phyloP scores from a whole-genome alignment of 2,888 invertebrate genomes.

The Pemphredon lugubris region DNA sequence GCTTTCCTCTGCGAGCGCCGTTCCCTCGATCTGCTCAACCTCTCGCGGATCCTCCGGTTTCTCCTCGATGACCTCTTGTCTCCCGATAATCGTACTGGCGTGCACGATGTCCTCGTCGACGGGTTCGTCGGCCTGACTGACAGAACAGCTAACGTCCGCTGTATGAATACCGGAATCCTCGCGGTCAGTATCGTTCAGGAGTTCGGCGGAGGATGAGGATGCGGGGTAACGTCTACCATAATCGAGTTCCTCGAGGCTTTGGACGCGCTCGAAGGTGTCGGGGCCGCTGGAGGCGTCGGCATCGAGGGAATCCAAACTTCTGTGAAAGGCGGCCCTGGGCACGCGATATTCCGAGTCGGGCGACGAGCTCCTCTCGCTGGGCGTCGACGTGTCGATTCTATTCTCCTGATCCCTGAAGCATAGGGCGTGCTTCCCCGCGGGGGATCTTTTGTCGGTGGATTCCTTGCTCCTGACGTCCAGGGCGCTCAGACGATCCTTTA shows the following conservation, averaged over 20 bases:
- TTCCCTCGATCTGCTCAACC: conserved; percentile 38
- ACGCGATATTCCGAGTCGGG: conserved; percentile 78
- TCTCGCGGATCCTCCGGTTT: conserved; percentile 60
- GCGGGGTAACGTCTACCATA: conserved; percentile 82
- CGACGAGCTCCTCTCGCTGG: conserved; percentile 78
- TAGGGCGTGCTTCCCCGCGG: conserved; percentile 71
- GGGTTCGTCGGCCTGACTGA: conserved; percentile 88
- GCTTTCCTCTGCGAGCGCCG: conserved; percentile 17
- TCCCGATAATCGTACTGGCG: conserved; percentile 59
- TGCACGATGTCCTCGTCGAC: conserved; percentile 82
- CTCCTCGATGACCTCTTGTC: conserved; percentile 67
- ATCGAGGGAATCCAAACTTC: conserved; percentile 86
- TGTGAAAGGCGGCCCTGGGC: conserved; percentile 82
- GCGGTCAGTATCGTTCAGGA: conserved; percentile 86
- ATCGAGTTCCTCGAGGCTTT: conserved; percentile 85
- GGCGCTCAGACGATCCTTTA: conserved; percentile 82
- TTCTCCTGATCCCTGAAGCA: conserved; percentile 70
- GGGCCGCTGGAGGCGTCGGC: conserved; percentile 82
- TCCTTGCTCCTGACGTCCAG: conserved; percentile 83
- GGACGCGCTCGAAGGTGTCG: conserved; percentile 85
- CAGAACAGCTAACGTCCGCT: conserved; percentile 89
- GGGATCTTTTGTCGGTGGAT: conserved; percentile 61
- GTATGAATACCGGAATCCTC: conserved; percentile 92
- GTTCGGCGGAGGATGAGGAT: conserved; percentile 84
- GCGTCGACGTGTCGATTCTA: conserved; percentile 72